Conservation (phyloP, 2,113 vertebrate species). For the Forbesichthys agassizii region DNA sequence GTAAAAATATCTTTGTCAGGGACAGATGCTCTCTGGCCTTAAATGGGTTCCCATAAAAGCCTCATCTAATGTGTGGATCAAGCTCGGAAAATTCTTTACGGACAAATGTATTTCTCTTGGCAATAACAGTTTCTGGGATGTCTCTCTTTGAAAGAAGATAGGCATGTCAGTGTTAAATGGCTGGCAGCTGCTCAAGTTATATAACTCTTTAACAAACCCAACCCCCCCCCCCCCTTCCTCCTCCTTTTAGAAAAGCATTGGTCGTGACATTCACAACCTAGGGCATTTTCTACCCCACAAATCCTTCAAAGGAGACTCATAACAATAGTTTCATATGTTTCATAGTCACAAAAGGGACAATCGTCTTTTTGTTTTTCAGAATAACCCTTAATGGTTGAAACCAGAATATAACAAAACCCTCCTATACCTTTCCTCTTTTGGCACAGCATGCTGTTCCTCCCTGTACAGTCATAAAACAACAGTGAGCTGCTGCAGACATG, state of each 20-base stretch:
- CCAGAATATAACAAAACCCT: too few species aligned
- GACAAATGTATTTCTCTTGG: conserved; percentile 21
- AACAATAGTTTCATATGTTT: too few species aligned
- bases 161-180: conserved; percentile 16
- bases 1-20: conserved; percentile 35
- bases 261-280: neutral
- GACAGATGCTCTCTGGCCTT: conserved; percentile 27
- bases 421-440: neutral
- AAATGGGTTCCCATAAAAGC: conserved; percentile 32
- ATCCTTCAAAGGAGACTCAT: too few species aligned
- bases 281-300: neutral
- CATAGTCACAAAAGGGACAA: too few species aligned
- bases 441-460: too few species aligned
- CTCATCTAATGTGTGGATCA: conserved; percentile 1
- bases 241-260: conserved; percentile 25
- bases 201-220: conserved; percentile 21
- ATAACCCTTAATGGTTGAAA: too few species aligned
- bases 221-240: conserved; percentile 13
- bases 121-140: conserved; percentile 1
- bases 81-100: conserved; percentile 45
- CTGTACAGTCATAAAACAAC: neutral
- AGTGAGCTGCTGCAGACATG: neutral
- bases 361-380: too few species aligned
- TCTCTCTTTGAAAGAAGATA: conserved; percentile 3
- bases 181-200: conserved; percentile 36